Conservation (phyloP, 2,888 invertebrate genomes). For the Venusia cambrica region DNA sequence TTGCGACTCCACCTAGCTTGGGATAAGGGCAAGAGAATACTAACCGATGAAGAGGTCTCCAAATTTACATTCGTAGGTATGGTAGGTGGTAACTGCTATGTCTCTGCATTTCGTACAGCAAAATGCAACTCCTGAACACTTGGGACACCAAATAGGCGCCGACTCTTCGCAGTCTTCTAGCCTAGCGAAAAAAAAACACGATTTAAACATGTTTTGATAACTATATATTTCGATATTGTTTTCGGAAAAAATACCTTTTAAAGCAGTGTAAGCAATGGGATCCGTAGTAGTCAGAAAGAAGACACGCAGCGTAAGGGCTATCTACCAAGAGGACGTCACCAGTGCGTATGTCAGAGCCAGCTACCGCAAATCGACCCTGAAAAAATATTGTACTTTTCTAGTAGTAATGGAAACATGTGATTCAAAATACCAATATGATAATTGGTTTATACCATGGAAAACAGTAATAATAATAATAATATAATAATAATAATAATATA, state of each 20-base stretch:
- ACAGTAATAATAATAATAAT: too few relatives aligned
- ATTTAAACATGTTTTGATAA: too few relatives aligned
- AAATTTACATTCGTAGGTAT: conserved; percentile 88
- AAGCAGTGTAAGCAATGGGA: conserved; percentile 92
- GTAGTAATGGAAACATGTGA: too few relatives aligned
- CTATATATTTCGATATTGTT: too few relatives aligned
- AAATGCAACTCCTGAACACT: conserved; percentile 89
- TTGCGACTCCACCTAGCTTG: too few relatives aligned
- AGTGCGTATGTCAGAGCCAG: conserved; percentile 81
- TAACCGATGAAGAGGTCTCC: conserved; percentile 87
- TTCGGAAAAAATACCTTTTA: too few relatives aligned
- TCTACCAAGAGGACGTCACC: conserved; percentile 88
- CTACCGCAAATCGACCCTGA: conserved; percentile 87
- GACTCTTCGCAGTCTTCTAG: conserved; percentile 52
- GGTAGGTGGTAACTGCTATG: conserved; percentile 84
- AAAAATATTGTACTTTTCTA: too few relatives aligned
- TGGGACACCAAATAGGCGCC: conserved; percentile 86
- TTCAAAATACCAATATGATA: too few relatives aligned
- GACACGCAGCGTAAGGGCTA: conserved; percentile 86
- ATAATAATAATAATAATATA: too few relatives aligned
- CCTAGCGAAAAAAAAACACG: too few relatives aligned
- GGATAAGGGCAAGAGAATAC: neutral
- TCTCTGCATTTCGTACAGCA: conserved; percentile 85
- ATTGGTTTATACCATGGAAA: too few relatives aligned
- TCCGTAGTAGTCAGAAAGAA: conserved; percentile 87